Conservation (phyloP, 2,797 vertebrate genomes). For the Nannoperca obscura region DNA sequence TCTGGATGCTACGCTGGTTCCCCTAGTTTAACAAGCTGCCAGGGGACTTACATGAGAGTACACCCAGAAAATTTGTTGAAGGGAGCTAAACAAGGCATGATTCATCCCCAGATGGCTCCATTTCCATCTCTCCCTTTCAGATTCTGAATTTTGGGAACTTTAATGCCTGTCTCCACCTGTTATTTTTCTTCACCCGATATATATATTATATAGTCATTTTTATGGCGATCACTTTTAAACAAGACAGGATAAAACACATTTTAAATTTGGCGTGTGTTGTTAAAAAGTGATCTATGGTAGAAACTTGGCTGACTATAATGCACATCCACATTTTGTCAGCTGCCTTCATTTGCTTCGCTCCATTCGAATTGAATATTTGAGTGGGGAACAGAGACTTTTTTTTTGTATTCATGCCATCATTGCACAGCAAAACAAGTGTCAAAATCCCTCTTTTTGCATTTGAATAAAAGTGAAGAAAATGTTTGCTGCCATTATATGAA, state of each 20-base stretch:
- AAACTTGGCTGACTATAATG: background rate
- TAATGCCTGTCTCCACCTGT: constrained; percentile 22
- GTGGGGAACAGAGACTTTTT: constrained; percentile 4
- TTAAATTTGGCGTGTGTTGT: background rate
- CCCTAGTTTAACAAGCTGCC: constrained; percentile 80
- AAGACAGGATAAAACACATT: background rate
- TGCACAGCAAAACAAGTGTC: background rate
- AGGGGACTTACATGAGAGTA: constrained; percentile 69
- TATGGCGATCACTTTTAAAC: constrained; percentile 14
- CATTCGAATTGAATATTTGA: background rate
- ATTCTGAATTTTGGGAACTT: constrained; percentile 38
- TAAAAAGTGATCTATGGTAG: background rate
- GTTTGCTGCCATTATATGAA: constrained; percentile 23
- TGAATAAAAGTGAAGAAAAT: constrained; percentile 8
- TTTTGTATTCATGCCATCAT: background rate
- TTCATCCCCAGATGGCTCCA: constrained; percentile 73
- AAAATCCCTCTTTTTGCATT: constrained; percentile 6
- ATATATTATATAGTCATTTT: background rate
- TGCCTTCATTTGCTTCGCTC: background rate
- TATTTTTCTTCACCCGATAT: constrained; percentile 38
- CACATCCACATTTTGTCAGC: background rate
- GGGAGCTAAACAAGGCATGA: constrained; percentile 71
- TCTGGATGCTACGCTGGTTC: constrained; percentile 58
- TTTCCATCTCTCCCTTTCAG: constrained; percentile 45
- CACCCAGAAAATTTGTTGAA: constrained; percentile 74